Conservation (phyloP, 2,113 vertebrate genomes). For the Gadus chalcogrammus region DNA sequence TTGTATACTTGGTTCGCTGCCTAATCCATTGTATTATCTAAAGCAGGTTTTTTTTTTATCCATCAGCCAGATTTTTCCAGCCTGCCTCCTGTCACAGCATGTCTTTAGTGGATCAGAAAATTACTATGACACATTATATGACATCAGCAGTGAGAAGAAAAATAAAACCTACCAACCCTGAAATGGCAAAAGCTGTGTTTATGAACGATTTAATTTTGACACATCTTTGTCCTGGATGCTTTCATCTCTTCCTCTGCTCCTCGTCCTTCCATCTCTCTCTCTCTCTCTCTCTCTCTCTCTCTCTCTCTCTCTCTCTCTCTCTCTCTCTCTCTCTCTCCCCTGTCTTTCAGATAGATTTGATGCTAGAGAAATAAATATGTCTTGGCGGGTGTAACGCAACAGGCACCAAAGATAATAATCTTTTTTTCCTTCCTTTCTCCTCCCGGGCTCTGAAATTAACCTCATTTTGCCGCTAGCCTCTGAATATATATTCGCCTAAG, state of each 20-base stretch:
- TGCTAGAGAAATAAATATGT: slow-evolving; percentile 32
- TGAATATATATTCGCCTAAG: background rate
- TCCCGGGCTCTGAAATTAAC: slow-evolving; percentile 35
- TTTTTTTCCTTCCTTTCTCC: slow-evolving; percentile 33
- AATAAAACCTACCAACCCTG: background rate
- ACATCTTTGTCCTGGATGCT: slow-evolving; percentile 35
- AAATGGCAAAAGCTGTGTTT: slow-evolving; percentile 43
- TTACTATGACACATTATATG: slow-evolving; percentile 62
- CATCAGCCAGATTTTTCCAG: slow-evolving; percentile 65
- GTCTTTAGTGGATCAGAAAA: slow-evolving; percentile 52
- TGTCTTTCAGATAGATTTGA: slow-evolving; percentile 49
- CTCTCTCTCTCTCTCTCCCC: background rate
- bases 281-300: no score
- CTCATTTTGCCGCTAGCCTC: slow-evolving; percentile 39
- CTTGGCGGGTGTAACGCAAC: slow-evolving; percentile 36
- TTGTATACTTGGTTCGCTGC: slow-evolving; percentile 54
- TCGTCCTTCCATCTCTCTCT: background rate
- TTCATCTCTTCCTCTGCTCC: slow-evolving; percentile 7
- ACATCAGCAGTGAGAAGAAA: slow-evolving; percentile 29
- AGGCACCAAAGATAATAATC: slow-evolving; percentile 20
- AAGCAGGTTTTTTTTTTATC: slow-evolving; percentile 40
- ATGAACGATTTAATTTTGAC: slow-evolving; percentile 32
- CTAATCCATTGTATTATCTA: slow-evolving; percentile 27
- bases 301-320: no score
- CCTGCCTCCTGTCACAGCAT: slow-evolving; percentile 36